Evolutionary conservation across 2,888 invertebrate genomes (phyloP), one percentile per base, ranked within the genome.

Genomic region (Dichetophora obliterata): DNA sequence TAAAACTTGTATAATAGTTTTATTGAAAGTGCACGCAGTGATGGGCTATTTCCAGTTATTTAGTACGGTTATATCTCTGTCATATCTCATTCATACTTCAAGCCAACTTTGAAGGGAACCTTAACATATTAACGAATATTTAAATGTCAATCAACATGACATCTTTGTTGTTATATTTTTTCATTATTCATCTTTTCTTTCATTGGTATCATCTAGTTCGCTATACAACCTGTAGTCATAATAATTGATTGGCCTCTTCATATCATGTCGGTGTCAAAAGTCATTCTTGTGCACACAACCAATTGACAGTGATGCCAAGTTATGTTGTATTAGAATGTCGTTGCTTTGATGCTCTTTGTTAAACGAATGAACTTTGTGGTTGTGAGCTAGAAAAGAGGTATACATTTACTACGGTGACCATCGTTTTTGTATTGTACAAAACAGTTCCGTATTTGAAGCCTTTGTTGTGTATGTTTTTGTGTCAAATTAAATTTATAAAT

Each of bases 221-320:
- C 57, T 57, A 24, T 65, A 14, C 65, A 31, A 65, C 48, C 66
- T 68, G 68, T 68, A 24, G 48, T 48, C 68, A 68, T 61, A 68
- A 68, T 68, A 68, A 68, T 68, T 68, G 68, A 68, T 68, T 48
- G 68, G 68, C 68, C n/a, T 5, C 48, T 19, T 68, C 68, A 48
- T 48, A 22, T 68, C 9, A 48, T 48, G 43, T 68, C 9, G 48
- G 48, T 43, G 68, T 68, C 68, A 68, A 48, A 24, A 68, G 68
- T 68, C 24, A 68, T 63, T 31, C n/a, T 63, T 63, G 2, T 24
- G 14, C 31, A 19, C 52, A 52, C 52, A 52, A 52, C 4, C 52
- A 6, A 52, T 52, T 52, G 57, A 57, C 57, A 57, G 57, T 57
- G 57, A 57, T 57, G 22, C 57, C 57, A 57, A 57, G 57, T 57